Conservation (phyloP, 2,888 invertebrate genomes). For the Sericinus montela region DNA sequence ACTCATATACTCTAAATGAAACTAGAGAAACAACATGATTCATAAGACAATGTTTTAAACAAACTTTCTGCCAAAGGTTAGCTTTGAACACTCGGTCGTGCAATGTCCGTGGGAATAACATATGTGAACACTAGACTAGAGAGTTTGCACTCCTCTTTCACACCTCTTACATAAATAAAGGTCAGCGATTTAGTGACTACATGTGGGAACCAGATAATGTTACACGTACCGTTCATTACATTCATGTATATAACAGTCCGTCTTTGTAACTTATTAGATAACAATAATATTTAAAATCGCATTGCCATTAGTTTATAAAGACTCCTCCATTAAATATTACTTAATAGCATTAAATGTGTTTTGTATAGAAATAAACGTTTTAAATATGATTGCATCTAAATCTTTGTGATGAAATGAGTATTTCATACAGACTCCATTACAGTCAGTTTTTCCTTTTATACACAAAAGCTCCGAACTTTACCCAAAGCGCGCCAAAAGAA, state of each 20-base stretch:
- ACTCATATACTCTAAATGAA: too few species aligned
- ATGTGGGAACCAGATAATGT: slow-evolving; percentile 12
- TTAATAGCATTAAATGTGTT: too few species aligned
- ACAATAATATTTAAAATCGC: not conserved
- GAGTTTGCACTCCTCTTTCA: slow-evolving; percentile 54
- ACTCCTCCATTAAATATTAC: too few species aligned
- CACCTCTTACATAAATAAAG: slow-evolving; percentile 63
- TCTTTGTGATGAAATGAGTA: too few species aligned
- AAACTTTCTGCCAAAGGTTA: slow-evolving; percentile 55
- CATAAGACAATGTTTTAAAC: slow-evolving; percentile 43
- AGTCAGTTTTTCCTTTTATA: too few species aligned
- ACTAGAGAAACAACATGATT: slow-evolving; percentile 22
- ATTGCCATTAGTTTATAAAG: not conserved
- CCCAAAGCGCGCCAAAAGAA: too few species aligned
- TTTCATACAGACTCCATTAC: too few species aligned
- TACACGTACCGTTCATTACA: slow-evolving; percentile 9
- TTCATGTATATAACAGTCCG: not conserved
- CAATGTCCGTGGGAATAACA: slow-evolving; percentile 58
- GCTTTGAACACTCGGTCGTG: slow-evolving; percentile 12
- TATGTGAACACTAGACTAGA: slow-evolving; percentile 44
- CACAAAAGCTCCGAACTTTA: too few species aligned
- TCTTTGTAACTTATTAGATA: slow-evolving; percentile 3
- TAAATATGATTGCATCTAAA: too few species aligned
- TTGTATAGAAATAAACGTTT: too few species aligned
- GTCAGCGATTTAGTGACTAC: slow-evolving; percentile 34